Evolutionary conservation across 2,113 vertebrate species (phyloP), one percentile per base, ranked within the genome.

Genomic region (Peromyscus maniculatus): DNA sequence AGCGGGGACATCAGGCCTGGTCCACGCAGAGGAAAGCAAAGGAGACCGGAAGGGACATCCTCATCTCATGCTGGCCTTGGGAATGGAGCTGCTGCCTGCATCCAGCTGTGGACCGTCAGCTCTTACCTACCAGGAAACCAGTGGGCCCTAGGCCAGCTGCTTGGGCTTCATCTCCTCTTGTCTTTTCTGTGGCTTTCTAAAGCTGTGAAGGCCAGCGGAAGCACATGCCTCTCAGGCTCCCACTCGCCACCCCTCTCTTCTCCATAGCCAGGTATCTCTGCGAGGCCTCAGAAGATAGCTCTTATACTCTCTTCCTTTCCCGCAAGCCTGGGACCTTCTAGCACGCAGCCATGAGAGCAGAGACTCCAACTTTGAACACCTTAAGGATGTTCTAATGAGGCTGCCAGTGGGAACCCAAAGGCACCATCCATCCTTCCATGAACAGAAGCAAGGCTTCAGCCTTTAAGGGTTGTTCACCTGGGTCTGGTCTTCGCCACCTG

Each of bases 31-130:
- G 94, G 96, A 84, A 80, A 79, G 91, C 88, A 71, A 95, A 91
- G 94, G 74, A 94, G 90, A 95, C 83, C 1, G 52, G 96, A 98
- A 97, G 97, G 96, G 93, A 89, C 33, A 33, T 75, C 80, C 93
- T 89, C 92, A 96, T 84, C 86, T 93, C 96, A 66, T 13, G 52
- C 97, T 96, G 98, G 97, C 97, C 98, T 98, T 93, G 98, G 97
- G 98, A 96, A 98, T 55, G 79, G 96, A 97, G 94, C 96, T 71
- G 69, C 91, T 84, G 69, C 94, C 93, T 77, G 80, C 78, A 86
- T 69, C 62, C 86, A 46, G 72, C 87, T 69, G 77, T 87, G 82
- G 89, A 55, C 62, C 94, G 22, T 92, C 89, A 84, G 96, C 83
- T 87, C 91, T 84, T 43, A 90, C 89, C 96, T 43, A 39, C 91